Base-by-base conservation (phyloP, 2,113 vertebrate genomes). In the Synchiropus splendidus region DNA sequence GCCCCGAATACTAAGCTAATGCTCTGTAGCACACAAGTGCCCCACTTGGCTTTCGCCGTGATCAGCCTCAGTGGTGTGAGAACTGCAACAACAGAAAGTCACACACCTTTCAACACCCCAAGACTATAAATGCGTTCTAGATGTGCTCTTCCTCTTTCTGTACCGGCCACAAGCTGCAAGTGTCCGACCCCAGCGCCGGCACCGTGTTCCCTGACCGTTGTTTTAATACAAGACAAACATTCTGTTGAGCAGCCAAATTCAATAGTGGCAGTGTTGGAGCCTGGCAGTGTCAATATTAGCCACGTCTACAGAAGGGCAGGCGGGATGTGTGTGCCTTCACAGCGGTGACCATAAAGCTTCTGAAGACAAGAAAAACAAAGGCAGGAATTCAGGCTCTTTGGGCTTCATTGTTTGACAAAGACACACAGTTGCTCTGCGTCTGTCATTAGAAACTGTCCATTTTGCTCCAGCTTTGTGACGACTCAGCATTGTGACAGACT, bases 241-340 rank as follows among this genome's bases (percentile, higher is more conserved):
- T 70, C 65, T 72, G 67, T 85, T 88, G 88, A 89, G 85, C 77
- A 84, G 83, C 81, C 80, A 58, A 75, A 83, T 88, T 90, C 89
- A 86, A 85, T 85, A 88, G 87, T 83, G 79, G 81, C 87, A 78
- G 80, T 83, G 88, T 27, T 85, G 79, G 77, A 85, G 82, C 45
- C 84, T 70, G 81, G 80, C 73, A 81, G 68, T 85, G 91, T 91
- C 87, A 96, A 94, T 96, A 94, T 95, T 96, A 76, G 84, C 86
- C 76, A 70, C 92, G 88, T 87, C 91, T 89, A 94, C 89, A 91
- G 1, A 59, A 61, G 34, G 52, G 27, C 77, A 79, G 80, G 85
- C 85, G 90, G 87, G 87, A 89, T 90, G 85, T 90, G 89, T 79
- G 82, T 85, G 86, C 85, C 84, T 75, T 57, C 61, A 67, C 68